Percentiles rank a stretch among this genome's conserved stretches.
Evolutionary conservation across 1,140 invertebrate species (phyloP).

Genomic region (Oryctes rhinoceros): DNA sequence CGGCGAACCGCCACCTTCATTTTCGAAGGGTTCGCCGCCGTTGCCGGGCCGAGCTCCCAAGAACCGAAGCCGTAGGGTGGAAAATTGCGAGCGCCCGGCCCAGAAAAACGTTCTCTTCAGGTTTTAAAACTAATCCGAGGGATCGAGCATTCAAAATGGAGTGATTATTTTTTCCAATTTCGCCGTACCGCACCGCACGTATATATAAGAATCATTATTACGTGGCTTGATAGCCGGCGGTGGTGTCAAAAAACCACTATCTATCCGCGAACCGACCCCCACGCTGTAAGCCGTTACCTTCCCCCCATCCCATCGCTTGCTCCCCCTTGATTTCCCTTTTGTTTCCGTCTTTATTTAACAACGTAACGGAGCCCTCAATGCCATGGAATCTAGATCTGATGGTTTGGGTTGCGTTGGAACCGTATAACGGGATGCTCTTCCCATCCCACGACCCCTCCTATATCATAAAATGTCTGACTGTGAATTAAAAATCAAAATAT

Average conservation of each 20-base stretch:
- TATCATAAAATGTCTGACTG: conserved; percentile 57
- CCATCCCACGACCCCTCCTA: not conserved
- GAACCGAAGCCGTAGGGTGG: conserved; percentile 27
- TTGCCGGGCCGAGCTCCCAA: not conserved
- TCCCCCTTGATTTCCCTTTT: not conserved
- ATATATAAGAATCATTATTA: conserved; percentile 49
- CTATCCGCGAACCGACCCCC: conserved; percentile 16
- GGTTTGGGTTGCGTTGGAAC: not conserved
- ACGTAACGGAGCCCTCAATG: not conserved
- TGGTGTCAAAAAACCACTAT: conserved; percentile 30
- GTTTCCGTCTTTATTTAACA: conserved; percentile 36
- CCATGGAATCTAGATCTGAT: not conserved
- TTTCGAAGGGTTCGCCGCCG: not conserved
- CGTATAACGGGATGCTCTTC: not conserved
- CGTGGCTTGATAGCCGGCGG: not conserved
- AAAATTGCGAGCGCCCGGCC: conserved; percentile 3
- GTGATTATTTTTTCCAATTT: conserved; percentile 46
- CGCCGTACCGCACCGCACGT: conserved; percentile 32
- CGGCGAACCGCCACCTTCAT: conserved; percentile 22
- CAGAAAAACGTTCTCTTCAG: conserved; percentile 22
- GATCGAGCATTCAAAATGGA: conserved; percentile 44
- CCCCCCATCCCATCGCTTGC: not conserved
- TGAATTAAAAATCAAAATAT: conserved; percentile 61
- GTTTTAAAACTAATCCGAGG: conserved; percentile 34
- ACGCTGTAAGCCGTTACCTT: not conserved